These are phyloP conservation scores for Coilia nasus DNA, from an alignment of 2,797 vertebrate genomes.

Conservation along the genomic window DNA sequence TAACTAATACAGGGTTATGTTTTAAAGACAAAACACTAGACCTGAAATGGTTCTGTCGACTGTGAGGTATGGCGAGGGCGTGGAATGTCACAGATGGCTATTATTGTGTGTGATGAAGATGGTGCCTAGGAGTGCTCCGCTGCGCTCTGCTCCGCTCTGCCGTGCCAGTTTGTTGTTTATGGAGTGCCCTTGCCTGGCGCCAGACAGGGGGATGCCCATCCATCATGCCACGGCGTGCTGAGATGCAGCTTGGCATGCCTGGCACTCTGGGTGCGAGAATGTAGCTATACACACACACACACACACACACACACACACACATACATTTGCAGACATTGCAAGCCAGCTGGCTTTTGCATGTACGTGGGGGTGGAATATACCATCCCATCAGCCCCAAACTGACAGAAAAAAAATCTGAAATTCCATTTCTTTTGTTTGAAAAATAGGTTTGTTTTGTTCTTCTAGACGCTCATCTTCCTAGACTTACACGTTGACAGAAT, in stretches of 20 bases:
- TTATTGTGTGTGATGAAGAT: slow-evolving; percentile 1
- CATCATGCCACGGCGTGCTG: slow-evolving; percentile 29
- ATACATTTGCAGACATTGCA: background rate
- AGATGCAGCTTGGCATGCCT: slow-evolving; percentile 32
- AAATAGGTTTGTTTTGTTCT: background rate
- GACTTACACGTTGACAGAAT: background rate
- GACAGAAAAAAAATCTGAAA: background rate
- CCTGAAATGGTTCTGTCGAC: background rate
- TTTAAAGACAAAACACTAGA: background rate
- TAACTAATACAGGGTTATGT: background rate
- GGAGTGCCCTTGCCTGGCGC: background rate
- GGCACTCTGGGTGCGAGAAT: slow-evolving; percentile 16
- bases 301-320: background rate
- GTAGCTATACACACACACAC: background rate
- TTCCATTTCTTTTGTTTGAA: background rate
- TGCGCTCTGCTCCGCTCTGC: too few species aligned
- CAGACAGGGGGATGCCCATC: slow-evolving; percentile 24
- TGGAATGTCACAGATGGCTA: slow-evolving; percentile 14
- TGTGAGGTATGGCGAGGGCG: background rate
- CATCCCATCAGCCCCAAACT: background rate
- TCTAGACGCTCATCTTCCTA: background rate
- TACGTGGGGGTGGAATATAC: background rate
- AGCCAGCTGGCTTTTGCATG: background rate
- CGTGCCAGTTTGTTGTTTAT: slow-evolving; percentile 2
- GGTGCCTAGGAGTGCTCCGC: background rate